Percentiles rank a stretch among this genome's conserved stretches.
These are phyloP conservation scores for Drosophila barbarae DNA, from an alignment of 2,888 invertebrate species.

Conservation along the genomic window DNA sequence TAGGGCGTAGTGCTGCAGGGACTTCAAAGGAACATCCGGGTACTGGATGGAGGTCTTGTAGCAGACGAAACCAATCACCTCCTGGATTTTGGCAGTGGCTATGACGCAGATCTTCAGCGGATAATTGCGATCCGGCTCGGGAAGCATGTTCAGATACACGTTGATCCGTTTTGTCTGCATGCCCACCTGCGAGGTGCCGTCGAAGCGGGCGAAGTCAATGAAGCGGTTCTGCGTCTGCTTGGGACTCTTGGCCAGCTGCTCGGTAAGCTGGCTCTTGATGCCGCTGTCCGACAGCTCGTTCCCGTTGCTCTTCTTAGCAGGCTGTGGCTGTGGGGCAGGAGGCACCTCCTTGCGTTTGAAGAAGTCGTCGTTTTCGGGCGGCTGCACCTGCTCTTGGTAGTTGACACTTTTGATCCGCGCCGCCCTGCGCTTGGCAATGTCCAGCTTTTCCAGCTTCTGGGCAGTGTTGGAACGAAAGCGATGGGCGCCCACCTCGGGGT, in stretches of 20 bases:
- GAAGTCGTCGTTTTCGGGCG: slow-evolving; percentile 70
- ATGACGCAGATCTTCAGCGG: slow-evolving; percentile 91
- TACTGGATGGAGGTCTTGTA: slow-evolving; percentile 87
- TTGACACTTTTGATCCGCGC: slow-evolving; percentile 84
- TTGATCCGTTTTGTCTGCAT: slow-evolving; percentile 90
- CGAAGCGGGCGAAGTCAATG: slow-evolving; percentile 93
- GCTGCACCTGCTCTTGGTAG: slow-evolving; percentile 73
- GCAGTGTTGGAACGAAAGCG: slow-evolving; percentile 92
- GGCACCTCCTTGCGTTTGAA: slow-evolving; percentile 65
- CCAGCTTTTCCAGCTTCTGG: slow-evolving; percentile 92
- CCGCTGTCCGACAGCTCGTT: slow-evolving; percentile 53
- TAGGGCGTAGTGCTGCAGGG: slow-evolving; percentile 88
- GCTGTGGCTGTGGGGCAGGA: background rate
- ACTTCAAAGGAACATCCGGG: slow-evolving; percentile 83
- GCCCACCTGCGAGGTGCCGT: slow-evolving; percentile 91
- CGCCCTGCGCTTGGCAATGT: slow-evolving; percentile 89
- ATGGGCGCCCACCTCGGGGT: slow-evolving; percentile 83
- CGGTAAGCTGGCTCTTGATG: slow-evolving; percentile 84
- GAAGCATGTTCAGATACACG: slow-evolving; percentile 93
- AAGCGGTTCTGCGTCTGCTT: slow-evolving; percentile 91
- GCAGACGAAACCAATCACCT: slow-evolving; percentile 94
- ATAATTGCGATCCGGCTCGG: slow-evolving; percentile 89
- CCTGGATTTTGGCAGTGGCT: slow-evolving; percentile 91
- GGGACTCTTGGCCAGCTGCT: slow-evolving; percentile 88
- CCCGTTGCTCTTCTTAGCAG: slow-evolving; percentile 25